Evolutionary conservation across 2,113 vertebrate genomes (phyloP).

Genomic region (Phaethon lepturus): DNA sequence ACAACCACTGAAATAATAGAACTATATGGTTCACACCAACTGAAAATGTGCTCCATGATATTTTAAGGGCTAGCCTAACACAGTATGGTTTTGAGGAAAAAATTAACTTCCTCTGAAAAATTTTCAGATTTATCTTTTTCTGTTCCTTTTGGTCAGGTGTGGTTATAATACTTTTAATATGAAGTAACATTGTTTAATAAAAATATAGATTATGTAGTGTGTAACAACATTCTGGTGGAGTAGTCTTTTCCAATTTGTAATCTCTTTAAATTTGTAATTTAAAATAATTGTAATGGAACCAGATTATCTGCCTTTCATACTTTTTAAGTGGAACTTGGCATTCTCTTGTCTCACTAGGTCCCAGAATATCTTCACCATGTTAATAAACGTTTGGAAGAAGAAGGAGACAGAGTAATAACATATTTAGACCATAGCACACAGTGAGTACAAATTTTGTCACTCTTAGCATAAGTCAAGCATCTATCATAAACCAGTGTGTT

Average conservation of each 20-base stretch:
- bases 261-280: neutral
- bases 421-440: conserved; percentile 85
- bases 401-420: conserved; percentile 83
- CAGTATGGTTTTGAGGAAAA: neutral
- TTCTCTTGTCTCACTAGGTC: conserved; percentile 64
- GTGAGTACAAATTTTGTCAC: conserved; percentile 64
- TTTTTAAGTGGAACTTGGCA: neutral
- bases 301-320: neutral
- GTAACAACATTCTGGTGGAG: neutral
- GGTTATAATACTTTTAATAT: neutral
- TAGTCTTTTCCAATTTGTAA: neutral
- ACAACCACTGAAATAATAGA: neutral
- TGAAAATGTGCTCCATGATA: neutral
- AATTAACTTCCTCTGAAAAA: neutral
- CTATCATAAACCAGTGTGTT: neutral
- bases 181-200: neutral
- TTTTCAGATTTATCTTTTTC: neutral
- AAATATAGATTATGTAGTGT: neutral
- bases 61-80: neutral
- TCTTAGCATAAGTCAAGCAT: neutral
- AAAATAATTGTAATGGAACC: neutral
- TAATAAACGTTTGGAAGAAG: conserved; percentile 83
- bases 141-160: neutral
- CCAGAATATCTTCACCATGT: conserved; percentile 86
- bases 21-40: neutral